Conservation (phyloP, 2,888 invertebrate species). For the Plebejus melissa region DNA sequence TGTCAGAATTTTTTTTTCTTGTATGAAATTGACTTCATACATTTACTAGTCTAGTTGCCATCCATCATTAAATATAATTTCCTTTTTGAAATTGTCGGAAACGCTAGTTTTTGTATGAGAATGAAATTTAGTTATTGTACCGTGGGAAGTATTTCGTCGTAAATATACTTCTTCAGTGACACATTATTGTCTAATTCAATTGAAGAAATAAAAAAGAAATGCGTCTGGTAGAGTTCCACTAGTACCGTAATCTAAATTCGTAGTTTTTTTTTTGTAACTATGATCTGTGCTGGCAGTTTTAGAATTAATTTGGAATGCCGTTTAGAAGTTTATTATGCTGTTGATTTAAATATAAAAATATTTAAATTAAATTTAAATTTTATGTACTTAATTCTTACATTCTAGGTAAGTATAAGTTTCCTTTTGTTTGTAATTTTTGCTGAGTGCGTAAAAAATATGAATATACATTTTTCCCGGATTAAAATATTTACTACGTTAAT, state of each 20-base stretch:
- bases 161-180: conserved; percentile 21
- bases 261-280: too few relatives aligned
- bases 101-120: conserved; percentile 27
- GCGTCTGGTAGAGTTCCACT: not conserved
- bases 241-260: not conserved
- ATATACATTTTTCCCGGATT: too few relatives aligned
- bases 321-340: too few relatives aligned
- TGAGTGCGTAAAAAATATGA: too few relatives aligned
- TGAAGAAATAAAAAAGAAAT: conserved; percentile 12
- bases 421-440: too few relatives aligned
- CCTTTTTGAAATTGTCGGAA: conserved; percentile 28
- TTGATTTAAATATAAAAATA: too few relatives aligned
- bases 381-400: too few relatives aligned
- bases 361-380: too few relatives aligned
- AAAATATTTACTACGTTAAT: too few relatives aligned
- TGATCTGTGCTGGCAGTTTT: too few relatives aligned
- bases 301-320: too few relatives aligned
- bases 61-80: conserved; percentile 26
- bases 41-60: not conserved
- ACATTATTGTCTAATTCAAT: conserved; percentile 17
- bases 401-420: too few relatives aligned
- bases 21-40: not conserved
- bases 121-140: conserved; percentile 28
- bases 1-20: not conserved
- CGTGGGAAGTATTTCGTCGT: conserved; percentile 22